Evolutionary conservation across 1,140 invertebrate species (phyloP).

Genomic region (Drosophila littoralis): DNA sequence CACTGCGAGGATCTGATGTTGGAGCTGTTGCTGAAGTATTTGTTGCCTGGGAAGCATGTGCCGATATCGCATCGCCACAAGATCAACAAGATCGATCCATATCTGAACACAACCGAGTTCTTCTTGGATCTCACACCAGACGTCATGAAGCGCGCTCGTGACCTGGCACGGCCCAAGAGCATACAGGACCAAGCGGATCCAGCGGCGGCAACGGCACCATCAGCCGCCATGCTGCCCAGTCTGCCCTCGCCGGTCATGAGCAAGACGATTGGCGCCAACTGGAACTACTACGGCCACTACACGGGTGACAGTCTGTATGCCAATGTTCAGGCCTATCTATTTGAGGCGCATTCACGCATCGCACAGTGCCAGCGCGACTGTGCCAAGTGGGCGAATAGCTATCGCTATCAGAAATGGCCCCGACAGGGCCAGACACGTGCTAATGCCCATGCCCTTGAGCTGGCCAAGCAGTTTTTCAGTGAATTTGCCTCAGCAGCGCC

Average conservation of each 20-base stretch:
- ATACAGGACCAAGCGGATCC: conserved; percentile 37
- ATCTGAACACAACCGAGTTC: conserved; percentile 92
- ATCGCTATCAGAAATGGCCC: conserved; percentile 82
- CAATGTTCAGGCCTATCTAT: conserved; percentile 93
- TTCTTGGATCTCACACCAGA: conserved; percentile 92
- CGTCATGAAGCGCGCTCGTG: conserved; percentile 79
- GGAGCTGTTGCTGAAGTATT: conserved; percentile 94
- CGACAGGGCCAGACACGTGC: conserved; percentile 55
- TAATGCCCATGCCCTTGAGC: conserved; percentile 70
- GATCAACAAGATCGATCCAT: conserved; percentile 91
- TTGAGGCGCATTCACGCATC: conserved; percentile 92
- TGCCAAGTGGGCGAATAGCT: conserved; percentile 88
- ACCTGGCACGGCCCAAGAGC: conserved; percentile 73
- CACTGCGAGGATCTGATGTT: conserved; percentile 99
- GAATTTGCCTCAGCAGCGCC: conserved; percentile 59
- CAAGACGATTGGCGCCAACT: conserved; percentile 83
- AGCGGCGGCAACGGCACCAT: conserved; percentile 14
- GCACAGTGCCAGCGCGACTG: conserved; percentile 90
- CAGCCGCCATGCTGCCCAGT: conserved; percentile 48
- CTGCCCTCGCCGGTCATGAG: conserved; percentile 75
- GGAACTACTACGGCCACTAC: conserved; percentile 86
- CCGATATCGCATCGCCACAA: conserved; percentile 92
- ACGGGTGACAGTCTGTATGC: conserved; percentile 88
- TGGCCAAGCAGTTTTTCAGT: conserved; percentile 78
- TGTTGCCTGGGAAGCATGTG: conserved; percentile 95